Percentiles rank a stretch among this genome's conserved stretches.
Conservation (phyloP, 2,888 invertebrate genomes). For the Orthosia gothica region DNA sequence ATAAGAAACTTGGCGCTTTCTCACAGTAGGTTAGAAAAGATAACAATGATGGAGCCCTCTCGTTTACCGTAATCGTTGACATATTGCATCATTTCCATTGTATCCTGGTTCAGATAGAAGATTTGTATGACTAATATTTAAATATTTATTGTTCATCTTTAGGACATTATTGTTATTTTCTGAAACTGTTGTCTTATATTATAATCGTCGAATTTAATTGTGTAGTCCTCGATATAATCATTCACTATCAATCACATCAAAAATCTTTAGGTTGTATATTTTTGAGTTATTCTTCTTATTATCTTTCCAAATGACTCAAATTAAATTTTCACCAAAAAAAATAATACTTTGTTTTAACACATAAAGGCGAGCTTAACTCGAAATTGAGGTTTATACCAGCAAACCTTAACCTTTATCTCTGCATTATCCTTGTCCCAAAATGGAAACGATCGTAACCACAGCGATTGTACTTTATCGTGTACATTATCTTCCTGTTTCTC, state of each 20-base stretch:
- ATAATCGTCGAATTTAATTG: not conserved
- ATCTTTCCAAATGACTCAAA: too few relatives aligned
- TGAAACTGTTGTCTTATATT: too few relatives aligned
- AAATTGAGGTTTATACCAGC: too few relatives aligned
- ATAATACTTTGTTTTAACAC: too few relatives aligned
- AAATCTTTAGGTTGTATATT: too few relatives aligned
- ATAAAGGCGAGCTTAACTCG: too few relatives aligned
- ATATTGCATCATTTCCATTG: not conserved
- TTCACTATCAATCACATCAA: not conserved
- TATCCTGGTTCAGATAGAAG: not conserved
- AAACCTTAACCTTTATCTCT: not conserved
- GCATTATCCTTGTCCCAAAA: not conserved
- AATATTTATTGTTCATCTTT: not conserved
- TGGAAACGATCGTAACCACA: not conserved
- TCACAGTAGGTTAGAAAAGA: not conserved
- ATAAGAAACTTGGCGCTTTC: not conserved
- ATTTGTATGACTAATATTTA: not conserved
- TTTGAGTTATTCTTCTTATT: too few relatives aligned
- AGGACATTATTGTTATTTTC: not conserved
- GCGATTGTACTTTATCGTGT: not conserved
- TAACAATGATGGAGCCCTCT: not conserved
- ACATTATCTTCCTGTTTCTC: constrained; percentile 9
- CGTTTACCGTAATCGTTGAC: not conserved
- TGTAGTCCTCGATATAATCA: not conserved
- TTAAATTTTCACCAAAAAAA: too few relatives aligned